Conservation (phyloP, 2,888 invertebrate species). For the Caenorhabditis wallacei region DNA sequence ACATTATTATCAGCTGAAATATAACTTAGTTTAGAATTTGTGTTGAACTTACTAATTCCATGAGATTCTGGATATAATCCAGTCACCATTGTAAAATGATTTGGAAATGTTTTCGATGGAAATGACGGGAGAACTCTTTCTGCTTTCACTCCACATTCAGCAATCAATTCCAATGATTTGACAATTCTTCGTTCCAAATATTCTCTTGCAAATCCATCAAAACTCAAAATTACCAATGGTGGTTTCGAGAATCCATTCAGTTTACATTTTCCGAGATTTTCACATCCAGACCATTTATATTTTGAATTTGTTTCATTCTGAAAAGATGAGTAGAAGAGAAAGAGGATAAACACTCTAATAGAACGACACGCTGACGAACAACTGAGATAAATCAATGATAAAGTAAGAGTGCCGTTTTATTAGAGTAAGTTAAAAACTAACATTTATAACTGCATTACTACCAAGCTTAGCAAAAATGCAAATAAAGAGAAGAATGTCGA, state of each 20-base stretch:
- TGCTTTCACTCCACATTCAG: conserved; percentile 77
- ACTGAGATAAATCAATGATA: too few species aligned
- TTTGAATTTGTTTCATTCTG: conserved; percentile 1
- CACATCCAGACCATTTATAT: conserved; percentile 46
- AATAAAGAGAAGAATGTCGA: not conserved
- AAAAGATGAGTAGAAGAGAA: not conserved
- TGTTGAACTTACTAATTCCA: conserved; percentile 68
- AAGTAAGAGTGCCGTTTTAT: too few species aligned
- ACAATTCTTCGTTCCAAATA: conserved; percentile 77
- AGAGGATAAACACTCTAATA: too few species aligned
- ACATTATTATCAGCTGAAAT: conserved; percentile 73
- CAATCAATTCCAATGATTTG: conserved; percentile 73
- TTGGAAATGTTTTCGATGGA: conserved; percentile 83
- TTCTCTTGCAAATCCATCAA: conserved; percentile 79
- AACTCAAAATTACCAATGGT: conserved; percentile 66
- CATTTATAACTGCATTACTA: not conserved
- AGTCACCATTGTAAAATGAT: conserved; percentile 83
- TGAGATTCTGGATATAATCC: conserved; percentile 80
- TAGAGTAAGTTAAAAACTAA: too few species aligned
- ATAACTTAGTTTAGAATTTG: not conserved
- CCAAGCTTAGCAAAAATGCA: not conserved
- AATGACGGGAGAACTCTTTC: conserved; percentile 79
- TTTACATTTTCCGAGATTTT: conserved; percentile 57
- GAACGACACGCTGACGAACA: too few species aligned
- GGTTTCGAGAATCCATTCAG: conserved; percentile 59